Evolutionary conservation across 2,888 invertebrate genomes (phyloP).

Genomic region (Nephrocerus scutellatus): DNA sequence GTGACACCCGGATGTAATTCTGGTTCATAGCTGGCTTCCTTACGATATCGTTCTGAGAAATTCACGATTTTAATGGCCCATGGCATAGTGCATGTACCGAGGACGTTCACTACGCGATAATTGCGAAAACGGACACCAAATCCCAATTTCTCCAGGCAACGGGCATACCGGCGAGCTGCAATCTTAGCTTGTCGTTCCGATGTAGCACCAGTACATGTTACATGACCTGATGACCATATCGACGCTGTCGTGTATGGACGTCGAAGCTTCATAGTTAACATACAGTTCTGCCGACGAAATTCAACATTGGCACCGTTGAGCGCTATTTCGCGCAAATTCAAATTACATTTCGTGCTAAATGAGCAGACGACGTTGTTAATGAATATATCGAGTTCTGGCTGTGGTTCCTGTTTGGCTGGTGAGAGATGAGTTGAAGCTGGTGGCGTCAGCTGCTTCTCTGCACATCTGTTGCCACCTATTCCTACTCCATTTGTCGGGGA

Average conservation of each 20-base stretch:
- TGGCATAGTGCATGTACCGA: slow-evolving; percentile 96
- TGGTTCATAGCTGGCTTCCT: slow-evolving; percentile 90
- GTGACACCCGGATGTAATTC: slow-evolving; percentile 97
- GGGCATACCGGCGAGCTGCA: slow-evolving; percentile 86
- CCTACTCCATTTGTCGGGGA: slow-evolving; percentile 4
- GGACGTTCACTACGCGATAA: slow-evolving; percentile 93
- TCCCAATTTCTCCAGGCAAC: slow-evolving; percentile 86
- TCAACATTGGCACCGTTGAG: slow-evolving; percentile 89
- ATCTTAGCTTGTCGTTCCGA: slow-evolving; percentile 68
- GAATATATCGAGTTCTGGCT: slow-evolving; percentile 85
- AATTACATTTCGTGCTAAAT: slow-evolving; percentile 89
- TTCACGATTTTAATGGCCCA: slow-evolving; percentile 92
- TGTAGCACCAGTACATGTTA: slow-evolving; percentile 57
- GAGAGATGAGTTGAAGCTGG: too few species aligned
- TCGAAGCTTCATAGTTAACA: slow-evolving; percentile 96
- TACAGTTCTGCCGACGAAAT: slow-evolving; percentile 89
- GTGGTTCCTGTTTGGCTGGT: slow-evolving; percentile 50
- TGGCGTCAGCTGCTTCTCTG: slow-evolving; percentile 12
- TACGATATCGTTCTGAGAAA: slow-evolving; percentile 80
- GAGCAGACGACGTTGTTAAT: slow-evolving; percentile 57
- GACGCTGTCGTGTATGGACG: slow-evolving; percentile 94
- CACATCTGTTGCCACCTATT: neutral
- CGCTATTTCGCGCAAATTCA: slow-evolving; percentile 91
- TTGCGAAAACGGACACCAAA: slow-evolving; percentile 85
- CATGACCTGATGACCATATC: slow-evolving; percentile 97